A percentile compares a stretch with the other conserved stretches of the same genome.
These are phyloP conservation scores for Hyperoplus immaculatus DNA, from an alignment of 2,797 vertebrate genomes.

Conservation along the genomic window DNA sequence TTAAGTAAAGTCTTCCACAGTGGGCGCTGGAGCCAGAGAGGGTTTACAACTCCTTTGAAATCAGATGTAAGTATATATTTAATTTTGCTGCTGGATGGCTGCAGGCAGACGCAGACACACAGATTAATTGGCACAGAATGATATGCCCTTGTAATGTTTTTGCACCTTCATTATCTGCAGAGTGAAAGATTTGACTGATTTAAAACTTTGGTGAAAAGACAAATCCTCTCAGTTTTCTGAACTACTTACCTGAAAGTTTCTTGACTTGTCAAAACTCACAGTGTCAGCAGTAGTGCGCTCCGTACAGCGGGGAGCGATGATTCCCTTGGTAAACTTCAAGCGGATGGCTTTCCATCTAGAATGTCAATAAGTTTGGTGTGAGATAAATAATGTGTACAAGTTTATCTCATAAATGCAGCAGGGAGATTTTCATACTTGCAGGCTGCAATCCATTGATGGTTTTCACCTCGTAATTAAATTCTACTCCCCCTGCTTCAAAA, in stretches of 20 bases:
- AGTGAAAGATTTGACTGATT: slow-evolving; percentile 14
- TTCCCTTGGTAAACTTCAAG: slow-evolving; percentile 47
- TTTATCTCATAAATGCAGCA: slow-evolving; percentile 40
- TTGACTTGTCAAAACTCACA: slow-evolving; percentile 41
- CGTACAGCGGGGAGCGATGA: background rate
- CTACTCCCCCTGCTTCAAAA: slow-evolving; percentile 60
- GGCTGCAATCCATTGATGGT: background rate
- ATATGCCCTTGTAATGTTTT: slow-evolving; percentile 11
- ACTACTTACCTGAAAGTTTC: slow-evolving; percentile 69
- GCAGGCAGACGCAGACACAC: slow-evolving; percentile 49
- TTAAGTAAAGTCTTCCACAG: slow-evolving; percentile 74
- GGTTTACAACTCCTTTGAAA: slow-evolving; percentile 67
- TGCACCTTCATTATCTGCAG: slow-evolving; percentile 43
- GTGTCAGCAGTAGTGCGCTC: slow-evolving; percentile 17
- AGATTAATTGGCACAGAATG: slow-evolving; percentile 58
- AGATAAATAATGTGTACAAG: slow-evolving; percentile 69
- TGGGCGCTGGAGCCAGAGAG: slow-evolving; percentile 51
- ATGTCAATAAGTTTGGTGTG: slow-evolving; percentile 73
- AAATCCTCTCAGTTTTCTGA: slow-evolving; percentile 31
- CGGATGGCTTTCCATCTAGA: slow-evolving; percentile 59
- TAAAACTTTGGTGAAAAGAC: slow-evolving; percentile 44
- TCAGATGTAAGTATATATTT: slow-evolving; percentile 76
- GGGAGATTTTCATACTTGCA: slow-evolving; percentile 36
- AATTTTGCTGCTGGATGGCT: slow-evolving; percentile 66
- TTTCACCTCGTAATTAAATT: slow-evolving; percentile 54